phyloP scores from a whole-genome alignment of 2,797 vertebrate species.

The Lepus oiostolus region DNA sequence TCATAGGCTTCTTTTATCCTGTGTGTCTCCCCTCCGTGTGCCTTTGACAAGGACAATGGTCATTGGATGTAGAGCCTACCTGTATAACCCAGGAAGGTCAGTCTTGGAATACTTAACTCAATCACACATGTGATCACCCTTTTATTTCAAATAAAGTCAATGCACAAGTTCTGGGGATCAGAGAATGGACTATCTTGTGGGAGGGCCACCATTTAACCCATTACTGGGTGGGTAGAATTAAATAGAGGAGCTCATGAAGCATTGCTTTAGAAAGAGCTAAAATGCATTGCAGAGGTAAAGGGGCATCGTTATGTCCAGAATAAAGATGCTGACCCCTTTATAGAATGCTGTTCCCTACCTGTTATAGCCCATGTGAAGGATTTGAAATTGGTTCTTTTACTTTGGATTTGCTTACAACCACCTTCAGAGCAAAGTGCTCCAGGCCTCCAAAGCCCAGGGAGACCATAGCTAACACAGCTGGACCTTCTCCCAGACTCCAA shows the following conservation, averaged over 20 bases:
- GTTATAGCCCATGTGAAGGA: neutral
- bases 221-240: neutral
- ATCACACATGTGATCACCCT: neutral
- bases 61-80: too few species aligned
- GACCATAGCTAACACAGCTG: fast-evolving
- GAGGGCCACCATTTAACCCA: neutral
- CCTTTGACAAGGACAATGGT: neutral
- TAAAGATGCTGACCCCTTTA: neutral
- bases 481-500: fast-evolving
- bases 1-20: neutral
- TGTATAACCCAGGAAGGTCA: neutral
- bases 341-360: neutral
- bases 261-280: neutral
- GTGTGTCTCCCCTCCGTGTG: neutral
- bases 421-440: neutral
- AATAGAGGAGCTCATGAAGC: neutral
- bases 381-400: neutral
- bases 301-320: neutral
- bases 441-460: neutral
- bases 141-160: neutral
- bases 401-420: neutral
- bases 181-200: neutral
- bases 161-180: neutral
- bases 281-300: neutral
- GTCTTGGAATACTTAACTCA: neutral